A percentile compares a stretch with the other conserved stretches of the same genome.
These are phyloP conservation scores for Pelochelys cantorii DNA, from an alignment of 2,797 vertebrate species.

Conservation along the genomic window DNA sequence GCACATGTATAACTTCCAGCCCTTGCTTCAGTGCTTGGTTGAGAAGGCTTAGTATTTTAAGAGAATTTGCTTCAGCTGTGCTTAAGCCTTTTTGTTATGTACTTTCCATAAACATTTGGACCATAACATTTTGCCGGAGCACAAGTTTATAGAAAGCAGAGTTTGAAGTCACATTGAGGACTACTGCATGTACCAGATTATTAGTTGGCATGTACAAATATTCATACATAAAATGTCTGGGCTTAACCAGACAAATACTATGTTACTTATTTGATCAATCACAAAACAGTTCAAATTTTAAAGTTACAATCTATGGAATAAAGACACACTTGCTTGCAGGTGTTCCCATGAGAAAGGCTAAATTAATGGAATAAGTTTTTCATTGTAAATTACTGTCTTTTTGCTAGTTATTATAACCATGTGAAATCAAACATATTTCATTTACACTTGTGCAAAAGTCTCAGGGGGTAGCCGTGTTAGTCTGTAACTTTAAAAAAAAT, in stretches of 20 bases:
- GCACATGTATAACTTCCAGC: conserved; percentile 19
- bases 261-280: not conserved
- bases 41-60: not conserved
- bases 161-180: conserved; percentile 21
- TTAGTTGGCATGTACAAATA: not conserved
- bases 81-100: conserved; percentile 40
- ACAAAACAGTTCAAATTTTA: accelerated
- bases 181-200: conserved; percentile 16
- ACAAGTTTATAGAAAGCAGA: conserved; percentile 1
- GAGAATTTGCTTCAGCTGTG: conserved; percentile 65
- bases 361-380: not conserved
- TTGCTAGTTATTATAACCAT: not conserved
- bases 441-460: not conserved
- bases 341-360: not conserved
- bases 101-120: conserved; percentile 42
- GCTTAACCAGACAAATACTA: not conserved
- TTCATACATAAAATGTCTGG: not conserved
- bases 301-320: not conserved
- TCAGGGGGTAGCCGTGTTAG: too few species aligned
- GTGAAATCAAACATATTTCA: accelerated
- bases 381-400: not conserved
- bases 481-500: too few species aligned
- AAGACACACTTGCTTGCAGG: not conserved
- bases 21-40: not conserved
- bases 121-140: conserved; percentile 34